Conservation (phyloP, 2,888 invertebrate genomes). For the Stenchaetothrips biformis region DNA sequence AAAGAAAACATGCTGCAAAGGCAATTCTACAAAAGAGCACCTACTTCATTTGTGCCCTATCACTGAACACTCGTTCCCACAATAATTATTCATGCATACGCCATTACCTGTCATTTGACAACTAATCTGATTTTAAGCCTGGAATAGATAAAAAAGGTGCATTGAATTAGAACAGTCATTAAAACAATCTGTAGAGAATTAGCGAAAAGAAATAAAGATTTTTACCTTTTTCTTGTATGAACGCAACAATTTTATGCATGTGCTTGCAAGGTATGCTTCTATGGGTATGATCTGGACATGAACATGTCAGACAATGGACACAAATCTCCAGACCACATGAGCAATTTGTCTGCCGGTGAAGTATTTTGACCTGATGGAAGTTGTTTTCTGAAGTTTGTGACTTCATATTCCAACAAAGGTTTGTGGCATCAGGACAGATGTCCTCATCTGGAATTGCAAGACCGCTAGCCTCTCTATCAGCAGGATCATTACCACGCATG, state of each 20-base stretch:
- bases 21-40: not conserved
- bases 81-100: not conserved
- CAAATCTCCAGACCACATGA: not conserved
- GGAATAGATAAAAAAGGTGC: not conserved
- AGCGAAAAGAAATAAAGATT: not conserved
- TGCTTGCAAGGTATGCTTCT: not conserved
- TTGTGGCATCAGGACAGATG: not conserved
- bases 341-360: not conserved
- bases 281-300: not conserved
- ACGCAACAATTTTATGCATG: not conserved
- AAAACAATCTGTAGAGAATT: not conserved
- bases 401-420: not conserved
- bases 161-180: not conserved
- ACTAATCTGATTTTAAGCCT: not conserved
- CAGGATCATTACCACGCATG: not conserved
- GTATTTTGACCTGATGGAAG: not conserved
- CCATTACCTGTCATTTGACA: not conserved
- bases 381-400: not conserved
- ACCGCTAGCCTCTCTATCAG: not conserved
- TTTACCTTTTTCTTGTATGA: not conserved
- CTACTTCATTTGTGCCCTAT: not conserved
- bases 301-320: not conserved
- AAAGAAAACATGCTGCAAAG: not conserved
- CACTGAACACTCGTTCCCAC: not conserved
- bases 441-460: not conserved